Percentiles rank a stretch among this genome's conserved stretches.
These are phyloP conservation scores for Embiotoca jacksoni DNA, from an alignment of 2,113 vertebrate species.

Conservation along the genomic window DNA sequence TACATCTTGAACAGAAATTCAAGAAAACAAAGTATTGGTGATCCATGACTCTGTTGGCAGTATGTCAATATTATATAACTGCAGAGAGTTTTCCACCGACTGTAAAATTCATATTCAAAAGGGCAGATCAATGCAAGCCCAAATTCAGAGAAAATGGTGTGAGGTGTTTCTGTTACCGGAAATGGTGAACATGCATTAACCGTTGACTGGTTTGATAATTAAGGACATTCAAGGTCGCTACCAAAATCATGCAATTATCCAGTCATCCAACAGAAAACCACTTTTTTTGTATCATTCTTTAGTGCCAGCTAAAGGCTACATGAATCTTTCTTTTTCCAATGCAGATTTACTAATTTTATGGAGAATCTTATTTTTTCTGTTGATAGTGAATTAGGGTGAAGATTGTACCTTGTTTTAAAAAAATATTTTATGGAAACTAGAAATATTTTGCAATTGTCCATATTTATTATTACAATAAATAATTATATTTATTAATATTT, in stretches of 20 bases:
- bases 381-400: no score
- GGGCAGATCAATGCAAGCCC: not conserved
- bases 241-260: not conserved
- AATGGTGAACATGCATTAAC: not conserved
- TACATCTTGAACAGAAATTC: slow-evolving; percentile 44
- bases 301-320: no score
- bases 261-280: not conserved
- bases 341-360: no score
- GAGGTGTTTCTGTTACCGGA: not conserved
- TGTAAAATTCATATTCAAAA: not conserved
- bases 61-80: slow-evolving; percentile 8
- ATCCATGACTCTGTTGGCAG: slow-evolving; percentile 15
- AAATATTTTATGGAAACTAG: no score
- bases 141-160: not conserved
- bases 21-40: slow-evolving; percentile 15
- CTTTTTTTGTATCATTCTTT: no score
- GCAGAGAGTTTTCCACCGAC: not conserved
- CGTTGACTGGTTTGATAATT: not conserved
- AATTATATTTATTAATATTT: no score
- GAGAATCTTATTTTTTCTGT: no score
- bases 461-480: no score
- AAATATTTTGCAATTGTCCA: no score
- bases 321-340: no score
- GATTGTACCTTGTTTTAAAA: no score
- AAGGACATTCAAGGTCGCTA: not conserved